Base-by-base conservation (phyloP, 2,797 vertebrate genomes). In the Alcedo atthis region DNA sequence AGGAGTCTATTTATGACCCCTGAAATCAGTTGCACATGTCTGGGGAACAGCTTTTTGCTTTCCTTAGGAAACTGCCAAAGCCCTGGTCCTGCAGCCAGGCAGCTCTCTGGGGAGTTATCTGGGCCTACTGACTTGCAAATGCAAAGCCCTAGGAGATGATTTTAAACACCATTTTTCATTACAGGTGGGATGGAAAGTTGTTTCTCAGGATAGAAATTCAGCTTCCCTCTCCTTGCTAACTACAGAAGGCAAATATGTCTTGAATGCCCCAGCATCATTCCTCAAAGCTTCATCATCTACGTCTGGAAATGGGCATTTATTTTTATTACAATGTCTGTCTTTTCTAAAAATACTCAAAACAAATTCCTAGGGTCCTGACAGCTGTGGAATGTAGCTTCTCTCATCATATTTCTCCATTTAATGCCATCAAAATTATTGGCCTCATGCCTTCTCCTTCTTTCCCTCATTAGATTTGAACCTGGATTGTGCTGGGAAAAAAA, bases 311-410 rank as follows among this genome's bases (percentile, higher is more conserved):
- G 63, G 63, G 42, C 67, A 85, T 90, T 87, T 90, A 73, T 87
- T 90, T 85, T 82, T 82, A 71, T 75, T 85, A 59, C 76, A 46
- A 61, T 71, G 77, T 88, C 89, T 82, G 81, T 55, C 81, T 93
- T 82, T 55, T 48, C 84, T 76, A 64, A 71, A 85, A 85, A 90
- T 81, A 90, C 81, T 87, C 77, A 51, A 43, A 71, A 53, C 57
- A 63, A 90, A 87, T 87, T 87, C 89, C 80, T 76, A n/a, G 45
- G 43, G 63, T 61, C 67, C 58, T 75, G 76, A 54, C 54, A 82
- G 83, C 84, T 87, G 64, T 59, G 76, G 89, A 82, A 87, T 85
- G 84, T 21, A 61, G 77, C 73, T 93, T 82, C 86, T 79, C 71
- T 90, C 77, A 61, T 85, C 63, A 4, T 58, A 51, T 82, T 87